A percentile compares a stretch with the other conserved stretches of the same genome.
These are phyloP conservation scores for Dermatemys mawii DNA, from an alignment of 2,113 vertebrate genomes.

Conservation along the genomic window DNA sequence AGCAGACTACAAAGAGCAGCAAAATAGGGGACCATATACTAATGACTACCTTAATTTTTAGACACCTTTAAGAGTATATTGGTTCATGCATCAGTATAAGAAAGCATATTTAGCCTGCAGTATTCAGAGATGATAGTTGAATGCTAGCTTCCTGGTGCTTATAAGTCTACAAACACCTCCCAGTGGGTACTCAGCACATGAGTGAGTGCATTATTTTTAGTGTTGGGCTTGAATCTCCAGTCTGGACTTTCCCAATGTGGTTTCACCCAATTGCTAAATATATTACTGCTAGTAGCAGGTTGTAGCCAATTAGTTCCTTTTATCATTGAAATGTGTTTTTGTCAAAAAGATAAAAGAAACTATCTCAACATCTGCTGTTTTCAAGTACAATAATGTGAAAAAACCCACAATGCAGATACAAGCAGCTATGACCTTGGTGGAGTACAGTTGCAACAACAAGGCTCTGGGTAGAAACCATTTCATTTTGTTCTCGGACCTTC, in stretches of 20 bases:
- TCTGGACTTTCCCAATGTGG: rapidly evolving
- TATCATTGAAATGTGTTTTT: too few relatives aligned
- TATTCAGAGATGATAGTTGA: neutral
- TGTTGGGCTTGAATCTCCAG: neutral
- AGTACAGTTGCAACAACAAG: too few relatives aligned
- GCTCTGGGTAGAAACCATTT: too few relatives aligned
- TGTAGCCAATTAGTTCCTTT: too few relatives aligned
- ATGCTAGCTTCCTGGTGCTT: neutral
- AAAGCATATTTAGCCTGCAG: neutral
- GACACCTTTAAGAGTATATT: neutral
- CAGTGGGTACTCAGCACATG: neutral
- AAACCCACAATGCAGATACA: too few relatives aligned
- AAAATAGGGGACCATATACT: neutral
- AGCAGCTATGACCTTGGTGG: too few relatives aligned
- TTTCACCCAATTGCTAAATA: too few relatives aligned
- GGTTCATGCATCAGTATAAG: neutral
- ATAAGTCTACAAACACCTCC: neutral
- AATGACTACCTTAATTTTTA: neutral
- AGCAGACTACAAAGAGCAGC: neutral
- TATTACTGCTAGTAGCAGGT: too few relatives aligned
- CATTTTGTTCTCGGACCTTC: too few relatives aligned
- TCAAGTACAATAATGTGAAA: too few relatives aligned
- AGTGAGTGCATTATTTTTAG: neutral
- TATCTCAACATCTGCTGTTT: too few relatives aligned
- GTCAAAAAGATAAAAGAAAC: too few relatives aligned